Conservation (phyloP, 2,888 invertebrate species). For the Drosophila nigricruria region DNA sequence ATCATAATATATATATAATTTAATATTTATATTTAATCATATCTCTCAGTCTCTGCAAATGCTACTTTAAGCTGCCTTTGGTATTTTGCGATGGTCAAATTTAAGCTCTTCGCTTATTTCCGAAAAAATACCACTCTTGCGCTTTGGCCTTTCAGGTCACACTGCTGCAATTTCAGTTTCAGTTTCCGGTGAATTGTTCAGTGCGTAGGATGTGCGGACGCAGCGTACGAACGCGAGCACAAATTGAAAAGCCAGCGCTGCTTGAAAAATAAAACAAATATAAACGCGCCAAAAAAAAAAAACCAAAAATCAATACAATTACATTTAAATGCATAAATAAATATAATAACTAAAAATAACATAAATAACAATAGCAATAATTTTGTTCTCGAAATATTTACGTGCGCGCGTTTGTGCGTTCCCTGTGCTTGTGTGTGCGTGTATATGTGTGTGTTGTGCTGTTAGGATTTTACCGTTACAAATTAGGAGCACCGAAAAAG, state of each 20-base stretch:
- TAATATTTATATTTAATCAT: not conserved
- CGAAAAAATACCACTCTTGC: conserved; percentile 21
- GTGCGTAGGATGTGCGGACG: conserved; percentile 25
- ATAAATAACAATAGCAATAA: not conserved
- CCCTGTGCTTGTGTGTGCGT: conserved; percentile 6
- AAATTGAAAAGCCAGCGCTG: conserved; percentile 9
- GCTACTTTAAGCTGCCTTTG: not conserved
- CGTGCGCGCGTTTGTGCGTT: conserved; percentile 9
- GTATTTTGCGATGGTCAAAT: conserved; percentile 19
- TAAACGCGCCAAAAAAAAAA: conserved; percentile 38
- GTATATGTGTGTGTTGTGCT: conserved; percentile 19
- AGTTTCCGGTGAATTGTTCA: conserved; percentile 53
- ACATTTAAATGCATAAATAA: conserved; percentile 10
- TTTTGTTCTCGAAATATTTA: conserved; percentile 8
- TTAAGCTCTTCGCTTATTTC: conserved; percentile 11
- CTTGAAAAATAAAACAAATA: conserved; percentile 31
- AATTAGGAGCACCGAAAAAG: conserved; percentile 29
- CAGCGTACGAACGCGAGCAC: not conserved
- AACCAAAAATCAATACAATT: conserved; percentile 33
- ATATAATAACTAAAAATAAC: conserved; percentile 4
- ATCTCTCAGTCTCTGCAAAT: too few species aligned
- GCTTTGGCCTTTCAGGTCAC: conserved; percentile 17
- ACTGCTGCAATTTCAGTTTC: conserved; percentile 11
- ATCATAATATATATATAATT: not conserved
- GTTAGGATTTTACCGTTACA: conserved; percentile 58